Conservation (phyloP, 2,113 vertebrate species). For the Echinops telfairi region DNA sequence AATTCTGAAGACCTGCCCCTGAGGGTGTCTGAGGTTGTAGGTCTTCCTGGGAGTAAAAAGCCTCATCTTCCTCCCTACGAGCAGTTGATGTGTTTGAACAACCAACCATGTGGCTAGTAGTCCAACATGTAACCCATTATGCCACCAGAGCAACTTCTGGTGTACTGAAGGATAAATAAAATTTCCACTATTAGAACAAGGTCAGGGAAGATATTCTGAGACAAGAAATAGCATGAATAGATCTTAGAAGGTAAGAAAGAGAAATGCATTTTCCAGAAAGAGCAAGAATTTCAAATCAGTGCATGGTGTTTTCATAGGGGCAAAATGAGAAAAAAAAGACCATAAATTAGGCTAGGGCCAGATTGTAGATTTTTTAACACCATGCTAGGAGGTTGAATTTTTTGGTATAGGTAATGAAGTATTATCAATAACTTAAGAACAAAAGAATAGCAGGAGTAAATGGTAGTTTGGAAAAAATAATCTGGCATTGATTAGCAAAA, state of each 20-base stretch:
- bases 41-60: too few species aligned
- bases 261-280: not conserved
- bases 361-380: slow-evolving; percentile 21
- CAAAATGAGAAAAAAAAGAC: not conserved
- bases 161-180: slow-evolving; percentile 1
- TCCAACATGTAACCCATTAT: too few species aligned
- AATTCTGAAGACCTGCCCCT: too few species aligned
- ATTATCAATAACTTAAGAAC: slow-evolving; percentile 14
- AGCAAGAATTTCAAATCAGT: not conserved
- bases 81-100: too few species aligned
- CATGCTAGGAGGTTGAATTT: slow-evolving; percentile 36
- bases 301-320: not conserved
- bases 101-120: too few species aligned
- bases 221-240: not conserved
- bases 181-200: slow-evolving; percentile 35
- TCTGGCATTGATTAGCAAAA: not conserved
- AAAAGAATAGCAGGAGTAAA: slow-evolving; percentile 57
- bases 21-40: too few species aligned
- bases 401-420: not conserved
- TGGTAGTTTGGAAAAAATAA: slow-evolving; percentile 55
- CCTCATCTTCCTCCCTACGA: too few species aligned
- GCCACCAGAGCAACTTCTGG: too few species aligned
- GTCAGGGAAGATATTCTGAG: not conserved
- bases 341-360: not conserved
- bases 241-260: not conserved